Evolutionary conservation across 2,888 invertebrate species (phyloP), one percentile per base, ranked within the genome.

Genomic region (Crocallis elinguaria): DNA sequence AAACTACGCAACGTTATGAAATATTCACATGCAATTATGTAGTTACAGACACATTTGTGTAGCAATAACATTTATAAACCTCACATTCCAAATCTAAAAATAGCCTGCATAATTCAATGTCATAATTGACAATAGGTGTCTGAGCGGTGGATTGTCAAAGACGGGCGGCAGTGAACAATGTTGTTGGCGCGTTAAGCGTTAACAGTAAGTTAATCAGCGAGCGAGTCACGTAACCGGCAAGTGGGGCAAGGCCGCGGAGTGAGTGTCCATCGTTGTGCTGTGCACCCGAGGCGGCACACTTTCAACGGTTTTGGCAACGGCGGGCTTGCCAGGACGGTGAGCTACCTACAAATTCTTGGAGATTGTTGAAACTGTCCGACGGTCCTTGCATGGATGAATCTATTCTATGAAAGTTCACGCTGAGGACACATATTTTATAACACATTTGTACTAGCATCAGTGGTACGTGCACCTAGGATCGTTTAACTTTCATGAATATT

Each of bases 241-340:
- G 61, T 59, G 33, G 86, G 84, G 71, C 86, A 86, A 86, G 86
- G 86, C 82, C 85, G 76, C 63, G 64, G 42, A 49, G 69, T 71
- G 67, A 70, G 63, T 68, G 75, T 64, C 71, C 70, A 69, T 67
- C 68, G 66, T 66, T 58, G 62, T 45, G 66, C 67, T n/a, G n/a
- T n/a, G n/a, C 77, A 77, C 75, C 64, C 77, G 56, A 51, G 62
- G 62, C 67, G 87, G 75, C 88, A 84, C 73, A 87, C 88, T 87
- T 88, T 84, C 82, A 62, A 69, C 60, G 67, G 70, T 69, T 70
- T 76, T 66, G 71, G 71, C 62, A 54, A 37, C 43, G 49, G 32
- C 56, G 16, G 30, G 64, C 62, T 45, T 33, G 33, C 29, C 39
- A 45, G 51, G 11, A 5, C 25, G 25, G 25, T 25, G 7, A 2